A percentile compares a stretch with the other conserved stretches of the same genome.
phyloP scores from a whole-genome alignment of 2,888 invertebrate species.

The Anarsia innoxiella region DNA sequence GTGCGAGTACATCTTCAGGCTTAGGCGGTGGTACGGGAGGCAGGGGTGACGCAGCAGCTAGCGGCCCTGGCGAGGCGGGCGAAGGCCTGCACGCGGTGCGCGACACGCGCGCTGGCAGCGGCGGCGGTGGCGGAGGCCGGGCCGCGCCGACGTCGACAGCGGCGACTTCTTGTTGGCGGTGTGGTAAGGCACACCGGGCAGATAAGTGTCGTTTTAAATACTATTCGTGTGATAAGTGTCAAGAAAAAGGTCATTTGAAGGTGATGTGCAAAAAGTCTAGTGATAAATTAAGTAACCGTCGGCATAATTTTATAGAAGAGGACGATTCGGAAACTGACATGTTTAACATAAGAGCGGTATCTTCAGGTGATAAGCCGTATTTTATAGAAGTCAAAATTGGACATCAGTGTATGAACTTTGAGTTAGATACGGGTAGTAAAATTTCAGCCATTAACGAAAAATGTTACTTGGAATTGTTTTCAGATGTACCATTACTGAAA shows the following conservation, averaged over 20 bases:
- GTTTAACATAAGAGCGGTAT: background rate
- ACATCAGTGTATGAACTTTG: constrained; percentile 3
- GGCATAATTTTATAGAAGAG: constrained; percentile 4
- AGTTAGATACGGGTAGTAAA: constrained; percentile 12
- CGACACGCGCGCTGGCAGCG: constrained; percentile 1
- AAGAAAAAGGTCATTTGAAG: constrained; percentile 3
- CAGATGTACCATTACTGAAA: background rate
- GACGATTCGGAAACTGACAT: constrained; percentile 3
- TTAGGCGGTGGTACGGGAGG: background rate
- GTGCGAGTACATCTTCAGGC: background rate
- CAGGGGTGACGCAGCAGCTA: background rate
- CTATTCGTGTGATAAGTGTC: constrained; percentile 6
- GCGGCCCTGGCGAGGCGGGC: constrained; percentile 1
- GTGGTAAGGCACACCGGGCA: constrained; percentile 1
- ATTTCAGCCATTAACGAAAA: constrained; percentile 12
- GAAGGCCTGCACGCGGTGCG: constrained; percentile 1
- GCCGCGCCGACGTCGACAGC: background rate
- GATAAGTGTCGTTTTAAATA: constrained; percentile 5
- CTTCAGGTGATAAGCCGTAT: constrained; percentile 11
- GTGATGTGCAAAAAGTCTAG: constrained; percentile 4
- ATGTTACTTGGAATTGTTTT: constrained; percentile 9
- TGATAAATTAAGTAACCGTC: background rate
- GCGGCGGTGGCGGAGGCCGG: no score
- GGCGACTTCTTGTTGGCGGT: constrained; percentile 1
- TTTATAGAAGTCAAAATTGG: constrained; percentile 7